Evolutionary conservation across 2,113 vertebrate species (phyloP), one percentile per base, ranked within the genome.

Genomic region (Enhydra lutris): DNA sequence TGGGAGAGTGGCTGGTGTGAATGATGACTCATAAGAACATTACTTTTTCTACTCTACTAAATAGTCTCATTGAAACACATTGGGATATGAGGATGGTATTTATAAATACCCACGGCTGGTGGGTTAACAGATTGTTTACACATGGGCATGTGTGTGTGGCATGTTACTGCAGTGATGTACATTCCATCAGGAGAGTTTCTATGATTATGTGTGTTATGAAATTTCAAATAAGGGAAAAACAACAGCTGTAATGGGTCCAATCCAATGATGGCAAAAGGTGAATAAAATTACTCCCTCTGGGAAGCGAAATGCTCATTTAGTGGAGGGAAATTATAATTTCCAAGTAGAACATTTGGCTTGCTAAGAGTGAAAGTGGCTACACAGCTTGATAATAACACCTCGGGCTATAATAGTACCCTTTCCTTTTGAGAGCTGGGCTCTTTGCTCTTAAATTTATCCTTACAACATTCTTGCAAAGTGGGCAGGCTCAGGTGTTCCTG

Each of bases 281-380:
- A 96, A 95, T 94, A 95, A 96, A 97, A 97, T 97, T 90, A 96
- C 73, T 97, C 96, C 97, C 88, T 97, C 91, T 94, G 97, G 97
- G 97, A 97, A 98, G 96, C 86, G 89, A 98, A 98, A 97, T 86
- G 91, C 91, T 97, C 96, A 95, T 98, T 98, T 98, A 96, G 95
- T 84, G 73, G 81, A 97, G 79, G 89, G 88, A 97, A 97, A 97
- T 98, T 87, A 97, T 97, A 91, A 97, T 98, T 97, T 97, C 94
- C 95, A 94, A 97, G 97, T 83, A 93, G 97, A 97, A 96, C 93
- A 97, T 96, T 98, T 98, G 97, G 96, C 80, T 98, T 98, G 96
- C 94, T 95, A 89, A 97, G 95, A 96, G 24, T 82, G 47, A 91
- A 97, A 97, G 94, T 96, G 86, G 89, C 36, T 52, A 79, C 92